Evolutionary conservation across 1,140 invertebrate genomes (phyloP).

Genomic region (Drosophila sechellia): DNA sequence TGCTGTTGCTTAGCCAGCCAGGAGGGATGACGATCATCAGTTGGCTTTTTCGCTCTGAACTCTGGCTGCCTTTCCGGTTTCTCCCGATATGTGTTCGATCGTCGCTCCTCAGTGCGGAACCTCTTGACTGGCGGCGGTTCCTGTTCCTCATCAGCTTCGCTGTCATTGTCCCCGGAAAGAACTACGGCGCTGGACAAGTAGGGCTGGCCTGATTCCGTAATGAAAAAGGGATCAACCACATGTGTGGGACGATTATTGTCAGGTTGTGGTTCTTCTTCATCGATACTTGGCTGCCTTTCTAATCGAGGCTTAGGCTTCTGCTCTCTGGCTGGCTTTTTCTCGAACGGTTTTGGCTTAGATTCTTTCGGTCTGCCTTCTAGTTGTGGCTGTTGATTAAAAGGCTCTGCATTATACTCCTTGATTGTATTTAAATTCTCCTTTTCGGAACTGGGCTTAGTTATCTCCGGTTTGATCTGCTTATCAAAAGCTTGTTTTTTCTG

Average conservation of each 20-base stretch:
- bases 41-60: neutral
- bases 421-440: neutral
- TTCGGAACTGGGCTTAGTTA: neutral
- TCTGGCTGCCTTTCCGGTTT: constrained; percentile 3
- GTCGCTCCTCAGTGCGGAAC: constrained; percentile 9
- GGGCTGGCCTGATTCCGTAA: constrained; percentile 86
- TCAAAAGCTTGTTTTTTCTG: neutral
- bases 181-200: constrained; percentile 86
- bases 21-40: constrained; percentile 85
- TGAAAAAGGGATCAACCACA: constrained; percentile 86
- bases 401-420: neutral
- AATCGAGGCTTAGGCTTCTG: neutral
- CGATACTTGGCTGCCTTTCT: constrained; percentile 9
- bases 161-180: constrained; percentile 30
- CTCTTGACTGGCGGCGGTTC: neutral
- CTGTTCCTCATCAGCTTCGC: constrained; percentile 42
- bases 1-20: constrained; percentile 86
- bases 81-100: neutral
- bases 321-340: neutral
- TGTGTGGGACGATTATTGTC: constrained; percentile 55
- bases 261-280: constrained; percentile 9
- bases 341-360: neutral
- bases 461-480: neutral
- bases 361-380: constrained; percentile 1
- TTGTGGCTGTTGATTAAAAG: neutral